These are phyloP conservation scores for Syrmaticus mikado DNA, from an alignment of 2,113 vertebrate genomes.

Conservation along the genomic window DNA sequence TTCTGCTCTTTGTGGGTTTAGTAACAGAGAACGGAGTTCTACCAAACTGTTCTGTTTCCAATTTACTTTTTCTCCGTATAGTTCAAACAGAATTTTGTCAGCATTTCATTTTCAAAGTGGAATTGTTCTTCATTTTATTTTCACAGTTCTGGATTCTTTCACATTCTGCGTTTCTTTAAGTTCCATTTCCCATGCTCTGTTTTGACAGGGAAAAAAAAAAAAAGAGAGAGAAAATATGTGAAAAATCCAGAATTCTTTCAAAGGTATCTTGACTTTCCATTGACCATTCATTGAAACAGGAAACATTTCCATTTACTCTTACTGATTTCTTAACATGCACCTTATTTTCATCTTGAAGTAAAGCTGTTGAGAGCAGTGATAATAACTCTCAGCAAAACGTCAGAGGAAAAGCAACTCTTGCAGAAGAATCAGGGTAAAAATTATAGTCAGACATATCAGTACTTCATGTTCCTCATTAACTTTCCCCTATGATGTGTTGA, in stretches of 20 bases:
- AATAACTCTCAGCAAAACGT: neutral
- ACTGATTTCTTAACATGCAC: neutral
- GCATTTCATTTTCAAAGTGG: conserved; percentile 1
- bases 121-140: neutral
- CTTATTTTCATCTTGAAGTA: conserved; percentile 15
- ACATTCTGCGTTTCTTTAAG: neutral
- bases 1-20: neutral
- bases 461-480: neutral
- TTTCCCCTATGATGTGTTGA: fast-evolving
- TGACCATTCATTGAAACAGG: neutral
- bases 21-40: conserved; percentile 25
- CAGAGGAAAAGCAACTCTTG: neutral
- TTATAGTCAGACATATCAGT: neutral
- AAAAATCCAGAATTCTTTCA: conserved; percentile 2
- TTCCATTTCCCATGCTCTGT: neutral
- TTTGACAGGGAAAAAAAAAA: neutral
- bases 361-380: neutral
- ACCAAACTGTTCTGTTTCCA: neutral
- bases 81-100: neutral
- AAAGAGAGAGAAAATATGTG: neutral
- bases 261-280: neutral
- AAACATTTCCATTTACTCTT: neutral
- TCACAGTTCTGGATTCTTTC: conserved; percentile 6
- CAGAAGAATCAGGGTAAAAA: neutral
- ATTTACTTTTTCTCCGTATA: neutral